Evolutionary conservation across 1,140 invertebrate genomes (phyloP).

Genomic region (Drepana arcuata): DNA sequence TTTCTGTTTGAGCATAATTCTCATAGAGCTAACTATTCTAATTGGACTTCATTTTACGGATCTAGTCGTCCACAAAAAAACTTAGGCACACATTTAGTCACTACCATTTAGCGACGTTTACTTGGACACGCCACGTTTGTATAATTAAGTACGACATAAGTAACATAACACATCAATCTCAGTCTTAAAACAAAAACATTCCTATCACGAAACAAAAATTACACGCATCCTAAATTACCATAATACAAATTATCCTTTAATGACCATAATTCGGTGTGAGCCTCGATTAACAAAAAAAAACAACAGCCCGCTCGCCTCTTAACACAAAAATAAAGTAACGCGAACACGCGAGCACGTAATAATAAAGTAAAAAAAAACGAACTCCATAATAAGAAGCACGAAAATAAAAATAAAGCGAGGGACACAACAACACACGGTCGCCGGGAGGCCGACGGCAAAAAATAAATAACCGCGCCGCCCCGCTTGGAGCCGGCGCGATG

Average conservation of each 20-base stretch:
- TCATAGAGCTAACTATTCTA: too few species aligned
- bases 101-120: conserved; percentile 15
- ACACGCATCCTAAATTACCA: conserved; percentile 70
- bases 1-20: too few species aligned
- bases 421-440: conserved; percentile 69
- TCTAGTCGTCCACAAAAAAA: too few species aligned
- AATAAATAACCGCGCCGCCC: conserved; percentile 69
- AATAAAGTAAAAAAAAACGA: conserved; percentile 64
- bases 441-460: conserved; percentile 66
- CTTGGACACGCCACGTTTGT: conserved; percentile 14
- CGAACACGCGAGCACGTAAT: conserved; percentile 65
- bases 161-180: conserved; percentile 45
- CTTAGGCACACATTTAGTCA: too few species aligned
- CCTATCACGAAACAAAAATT: conserved; percentile 69
- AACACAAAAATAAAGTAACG: conserved; percentile 67
- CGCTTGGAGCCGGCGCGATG: conserved; percentile 61
- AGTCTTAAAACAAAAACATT: conserved; percentile 48
- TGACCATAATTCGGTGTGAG: conserved; percentile 69
- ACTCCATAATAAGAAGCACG: conserved; percentile 70
- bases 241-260: conserved; percentile 72
- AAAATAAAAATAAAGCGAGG: conserved; percentile 70
- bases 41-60: too few species aligned
- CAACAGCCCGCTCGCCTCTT: conserved; percentile 51
- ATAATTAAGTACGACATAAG: conserved; percentile 11
- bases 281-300: conserved; percentile 61